A percentile compares a stretch with the other conserved stretches of the same genome.
Evolutionary conservation across 30 jellyfish, hydroid and myxozoan species (phyloP).

Genomic region (Aurelia aurita complex sp. Pacific): DNA sequence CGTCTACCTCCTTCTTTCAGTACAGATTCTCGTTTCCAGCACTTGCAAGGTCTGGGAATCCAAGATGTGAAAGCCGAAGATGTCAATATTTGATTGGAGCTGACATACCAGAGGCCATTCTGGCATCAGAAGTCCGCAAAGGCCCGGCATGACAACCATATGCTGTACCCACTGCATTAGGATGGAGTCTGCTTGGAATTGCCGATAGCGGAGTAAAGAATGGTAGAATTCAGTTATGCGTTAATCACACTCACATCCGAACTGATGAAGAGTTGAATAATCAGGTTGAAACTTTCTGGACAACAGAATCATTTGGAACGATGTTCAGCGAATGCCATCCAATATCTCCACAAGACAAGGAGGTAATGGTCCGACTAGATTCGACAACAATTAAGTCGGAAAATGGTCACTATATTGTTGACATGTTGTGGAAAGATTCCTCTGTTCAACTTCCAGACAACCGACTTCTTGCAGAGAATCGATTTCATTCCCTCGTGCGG

Average conservation of each 20-base stretch:
- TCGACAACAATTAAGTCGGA: background rate
- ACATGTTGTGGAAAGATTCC: background rate
- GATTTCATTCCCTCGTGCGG: background rate
- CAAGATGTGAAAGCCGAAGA: background rate
- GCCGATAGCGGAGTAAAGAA: background rate
- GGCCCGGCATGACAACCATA: background rate
- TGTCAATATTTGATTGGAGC: background rate
- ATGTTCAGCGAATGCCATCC: background rate
- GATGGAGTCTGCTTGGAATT: background rate
- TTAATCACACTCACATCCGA: background rate
- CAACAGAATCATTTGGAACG: slow-evolving; percentile 2
- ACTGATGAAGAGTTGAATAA: background rate
- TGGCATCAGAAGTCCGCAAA: background rate
- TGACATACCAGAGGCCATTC: background rate
- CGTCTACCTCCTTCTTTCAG: background rate
- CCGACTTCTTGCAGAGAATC: background rate
- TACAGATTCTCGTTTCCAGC: background rate
- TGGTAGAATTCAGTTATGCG: background rate
- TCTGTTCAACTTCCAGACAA: background rate
- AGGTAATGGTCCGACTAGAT: background rate
- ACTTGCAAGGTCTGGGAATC: background rate
- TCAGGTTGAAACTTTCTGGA: background rate
- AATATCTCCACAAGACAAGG: background rate
- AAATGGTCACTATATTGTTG: background rate
- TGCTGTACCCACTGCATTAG: background rate